phyloP scores from a whole-genome alignment of 2,888 invertebrate genomes.

The Laothoe populi region DNA sequence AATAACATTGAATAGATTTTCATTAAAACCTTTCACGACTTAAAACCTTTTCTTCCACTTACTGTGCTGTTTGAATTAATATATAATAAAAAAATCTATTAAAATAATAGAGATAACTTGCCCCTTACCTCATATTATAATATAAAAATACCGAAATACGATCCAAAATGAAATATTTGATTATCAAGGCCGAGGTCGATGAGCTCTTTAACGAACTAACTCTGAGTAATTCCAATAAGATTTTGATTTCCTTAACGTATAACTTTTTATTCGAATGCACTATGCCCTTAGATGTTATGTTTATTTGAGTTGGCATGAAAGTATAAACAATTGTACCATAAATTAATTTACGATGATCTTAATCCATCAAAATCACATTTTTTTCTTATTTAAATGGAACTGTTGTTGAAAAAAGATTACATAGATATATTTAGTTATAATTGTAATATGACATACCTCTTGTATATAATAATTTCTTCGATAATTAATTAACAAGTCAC shows the following conservation, averaged over 20 bases:
- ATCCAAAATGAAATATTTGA: background rate
- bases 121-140: too few relatives aligned
- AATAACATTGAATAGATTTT: too few relatives aligned
- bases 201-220: background rate
- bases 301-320: background rate
- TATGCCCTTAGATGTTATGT: background rate
- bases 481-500: background rate
- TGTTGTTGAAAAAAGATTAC: background rate
- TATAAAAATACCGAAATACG: background rate
- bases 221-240: background rate
- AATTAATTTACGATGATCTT: background rate
- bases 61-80: too few relatives aligned
- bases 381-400: background rate
- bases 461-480: background rate
- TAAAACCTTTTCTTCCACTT: too few relatives aligned
- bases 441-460: background rate
- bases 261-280: background rate
- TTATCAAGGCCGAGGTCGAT: conserved; percentile 1
- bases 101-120: too few relatives aligned
- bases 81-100: too few relatives aligned
- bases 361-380: background rate
- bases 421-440: background rate
- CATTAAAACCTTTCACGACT: too few relatives aligned
- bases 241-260: background rate
- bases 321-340: background rate